Percentiles rank a stretch among this genome's conserved stretches.
phyloP scores from a whole-genome alignment of 2,888 invertebrate genomes.

The Loripinus fragilis region DNA sequence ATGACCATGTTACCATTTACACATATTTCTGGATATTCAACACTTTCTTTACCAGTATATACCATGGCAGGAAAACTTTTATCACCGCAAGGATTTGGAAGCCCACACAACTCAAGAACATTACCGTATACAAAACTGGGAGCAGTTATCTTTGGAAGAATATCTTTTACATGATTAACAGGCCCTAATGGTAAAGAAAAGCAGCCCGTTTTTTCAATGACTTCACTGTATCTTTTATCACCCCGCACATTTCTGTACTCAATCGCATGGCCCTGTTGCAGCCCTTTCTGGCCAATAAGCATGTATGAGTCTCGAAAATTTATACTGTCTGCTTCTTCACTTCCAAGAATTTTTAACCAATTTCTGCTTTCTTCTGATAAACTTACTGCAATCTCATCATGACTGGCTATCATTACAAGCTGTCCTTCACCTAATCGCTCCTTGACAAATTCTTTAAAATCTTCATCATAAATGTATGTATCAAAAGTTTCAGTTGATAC shows the following conservation, averaged over 20 bases:
- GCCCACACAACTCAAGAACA: constrained; percentile 84
- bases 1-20: constrained; percentile 84
- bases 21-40: constrained; percentile 85
- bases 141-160: constrained; percentile 58
- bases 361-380: constrained; percentile 76
- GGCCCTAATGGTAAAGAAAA: constrained; percentile 77
- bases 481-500: constrained; percentile 78
- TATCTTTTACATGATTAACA: constrained; percentile 56
- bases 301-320: constrained; percentile 80
- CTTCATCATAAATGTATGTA: constrained; percentile 80
- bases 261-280: constrained; percentile 77
- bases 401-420: constrained; percentile 76
- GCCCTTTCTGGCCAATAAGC: constrained; percentile 82
- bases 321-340: constrained; percentile 73
- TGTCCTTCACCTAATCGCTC: constrained; percentile 65
- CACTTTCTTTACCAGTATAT: constrained; percentile 85
- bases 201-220: constrained; percentile 81
- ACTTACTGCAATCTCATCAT: constrained; percentile 80
- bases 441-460: not conserved
- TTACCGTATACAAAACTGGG: constrained; percentile 69
- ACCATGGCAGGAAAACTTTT: constrained; percentile 84
- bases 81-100: constrained; percentile 81
- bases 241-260: constrained; percentile 74
- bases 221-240: constrained; percentile 62
- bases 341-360: constrained; percentile 80